Evolutionary conservation across 2,797 vertebrate species (phyloP).

Genomic region (Sarcophilus harrisii): DNA sequence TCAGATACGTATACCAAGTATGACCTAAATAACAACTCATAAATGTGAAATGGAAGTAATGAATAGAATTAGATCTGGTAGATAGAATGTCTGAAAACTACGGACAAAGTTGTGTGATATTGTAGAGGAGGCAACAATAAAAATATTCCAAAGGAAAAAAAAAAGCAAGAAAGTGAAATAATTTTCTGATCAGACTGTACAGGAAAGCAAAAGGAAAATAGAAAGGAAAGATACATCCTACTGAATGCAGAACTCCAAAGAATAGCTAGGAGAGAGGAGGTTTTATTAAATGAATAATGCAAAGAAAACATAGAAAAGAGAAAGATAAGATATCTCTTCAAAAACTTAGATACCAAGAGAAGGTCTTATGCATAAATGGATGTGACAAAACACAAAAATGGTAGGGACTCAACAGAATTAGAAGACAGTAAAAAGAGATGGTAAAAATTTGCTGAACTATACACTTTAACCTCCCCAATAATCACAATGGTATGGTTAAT

Average conservation of each 20-base stretch:
- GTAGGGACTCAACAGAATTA: neutral
- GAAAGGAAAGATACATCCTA: neutral
- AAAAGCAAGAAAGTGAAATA: neutral
- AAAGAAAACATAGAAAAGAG: neutral
- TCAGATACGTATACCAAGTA: neutral
- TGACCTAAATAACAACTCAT: neutral
- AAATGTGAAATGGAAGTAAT: neutral
- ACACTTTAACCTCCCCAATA: neutral
- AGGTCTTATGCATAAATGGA: neutral
- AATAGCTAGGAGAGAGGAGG: neutral
- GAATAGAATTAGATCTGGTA: neutral
- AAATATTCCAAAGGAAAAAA: neutral
- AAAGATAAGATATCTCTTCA: neutral
- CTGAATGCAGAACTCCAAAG: neutral
- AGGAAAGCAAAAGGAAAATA: neutral
- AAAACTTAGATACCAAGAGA: neutral
- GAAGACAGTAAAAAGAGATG: neutral
- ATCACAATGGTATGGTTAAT: neutral
- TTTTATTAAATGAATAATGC: neutral
- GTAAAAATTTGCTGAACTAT: neutral
- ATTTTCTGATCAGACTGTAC: neutral
- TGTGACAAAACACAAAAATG: neutral
- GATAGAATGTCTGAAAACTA: neutral
- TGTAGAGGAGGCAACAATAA: neutral
- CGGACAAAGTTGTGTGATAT: neutral